Percentiles rank a stretch among this genome's conserved stretches.
These are phyloP conservation scores for Varecia variegata DNA, from an alignment of 2,797 vertebrate genomes.

Conservation along the genomic window DNA sequence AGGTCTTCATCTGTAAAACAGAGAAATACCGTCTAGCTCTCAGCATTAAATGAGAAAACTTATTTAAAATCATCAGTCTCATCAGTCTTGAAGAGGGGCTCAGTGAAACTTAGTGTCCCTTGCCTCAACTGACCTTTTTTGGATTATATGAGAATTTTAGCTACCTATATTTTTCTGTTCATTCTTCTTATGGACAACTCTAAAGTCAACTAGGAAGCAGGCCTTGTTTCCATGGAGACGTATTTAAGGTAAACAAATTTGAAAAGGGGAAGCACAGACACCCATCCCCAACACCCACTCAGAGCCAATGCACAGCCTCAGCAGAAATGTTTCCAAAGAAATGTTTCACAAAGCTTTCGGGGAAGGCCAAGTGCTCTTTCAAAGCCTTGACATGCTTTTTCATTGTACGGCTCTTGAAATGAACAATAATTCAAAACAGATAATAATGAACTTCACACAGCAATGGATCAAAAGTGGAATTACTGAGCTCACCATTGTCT, in stretches of 20 bases:
- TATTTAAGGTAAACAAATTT: slow-evolving; percentile 72
- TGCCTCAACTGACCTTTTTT: not conserved
- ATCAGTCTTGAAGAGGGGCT: not conserved
- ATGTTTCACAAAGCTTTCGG: slow-evolving; percentile 71
- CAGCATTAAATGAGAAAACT: not conserved
- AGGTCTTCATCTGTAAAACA: not conserved
- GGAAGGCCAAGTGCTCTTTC: slow-evolving; percentile 61
- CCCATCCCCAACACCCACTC: slow-evolving; percentile 60
- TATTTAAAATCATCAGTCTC: not conserved
- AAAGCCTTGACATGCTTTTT: slow-evolving; percentile 60
- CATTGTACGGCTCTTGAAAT: slow-evolving; percentile 45
- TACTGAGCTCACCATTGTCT: slow-evolving; percentile 61
- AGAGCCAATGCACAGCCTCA: slow-evolving; percentile 51
- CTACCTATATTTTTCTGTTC: not conserved
- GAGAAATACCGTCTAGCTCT: not conserved
- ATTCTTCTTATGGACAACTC: slow-evolving; percentile 35
- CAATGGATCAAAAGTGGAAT: slow-evolving; percentile 63
- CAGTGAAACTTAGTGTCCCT: not conserved
- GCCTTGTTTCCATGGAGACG: slow-evolving; percentile 65
- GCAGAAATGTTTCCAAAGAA: slow-evolving; percentile 80
- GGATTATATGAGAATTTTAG: not conserved
- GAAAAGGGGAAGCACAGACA: slow-evolving; percentile 75
- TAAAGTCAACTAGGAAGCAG: slow-evolving; percentile 29
- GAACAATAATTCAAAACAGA: slow-evolving; percentile 70
- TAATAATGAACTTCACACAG: slow-evolving; percentile 62